A percentile compares a stretch with the other conserved stretches of the same genome.
Conservation (phyloP, 2,797 vertebrate genomes). For the Catostomus latipinnis region DNA sequence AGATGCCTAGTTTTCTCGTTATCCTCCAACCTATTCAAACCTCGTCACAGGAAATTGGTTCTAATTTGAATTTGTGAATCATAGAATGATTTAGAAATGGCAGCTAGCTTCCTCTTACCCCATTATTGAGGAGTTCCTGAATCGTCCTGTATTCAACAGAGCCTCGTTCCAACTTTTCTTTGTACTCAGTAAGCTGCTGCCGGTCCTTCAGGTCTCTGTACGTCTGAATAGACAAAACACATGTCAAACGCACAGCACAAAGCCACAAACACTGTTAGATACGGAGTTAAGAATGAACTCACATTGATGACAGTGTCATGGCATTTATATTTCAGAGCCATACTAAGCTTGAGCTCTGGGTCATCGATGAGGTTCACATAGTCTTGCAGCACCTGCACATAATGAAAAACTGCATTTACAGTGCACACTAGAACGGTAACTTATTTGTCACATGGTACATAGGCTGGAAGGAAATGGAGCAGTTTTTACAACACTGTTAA, state of each 20-base stretch:
- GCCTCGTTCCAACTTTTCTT: conserved; percentile 85
- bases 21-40: background rate
- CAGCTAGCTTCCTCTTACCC: conserved; percentile 68
- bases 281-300: conserved; percentile 58
- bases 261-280: background rate
- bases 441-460: background rate
- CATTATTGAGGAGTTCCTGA: conserved; percentile 82
- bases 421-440: background rate
- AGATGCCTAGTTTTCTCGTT: no score
- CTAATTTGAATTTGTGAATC: background rate
- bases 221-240: conserved; percentile 75
- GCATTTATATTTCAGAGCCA: conserved; percentile 93
- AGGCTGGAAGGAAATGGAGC: background rate
- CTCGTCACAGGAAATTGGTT: background rate
- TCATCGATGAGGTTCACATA: conserved; percentile 91
- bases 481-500: background rate
- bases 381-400: conserved; percentile 87
- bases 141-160: conserved; percentile 89
- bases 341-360: conserved; percentile 80
- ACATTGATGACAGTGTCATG: conserved; percentile 95
- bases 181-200: conserved; percentile 85
- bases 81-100: background rate
- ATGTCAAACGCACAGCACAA: background rate
- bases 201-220: conserved; percentile 93
- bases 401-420: background rate